Percentiles rank a stretch among this genome's conserved stretches.
Conservation (phyloP, 2,888 invertebrate species). For the Rotaria macrura region DNA sequence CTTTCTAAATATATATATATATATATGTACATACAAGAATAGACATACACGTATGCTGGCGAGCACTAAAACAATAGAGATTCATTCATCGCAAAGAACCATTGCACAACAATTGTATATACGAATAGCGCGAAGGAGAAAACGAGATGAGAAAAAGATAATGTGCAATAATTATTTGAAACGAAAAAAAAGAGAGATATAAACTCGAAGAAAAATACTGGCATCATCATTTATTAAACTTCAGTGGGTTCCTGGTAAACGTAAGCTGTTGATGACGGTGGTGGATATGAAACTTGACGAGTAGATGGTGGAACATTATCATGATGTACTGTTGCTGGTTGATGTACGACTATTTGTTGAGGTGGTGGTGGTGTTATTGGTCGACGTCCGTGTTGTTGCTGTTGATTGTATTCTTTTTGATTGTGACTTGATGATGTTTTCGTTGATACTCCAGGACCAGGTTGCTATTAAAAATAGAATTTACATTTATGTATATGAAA, state of each 20-base stretch:
- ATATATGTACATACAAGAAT: neutral
- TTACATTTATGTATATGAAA: too few species aligned
- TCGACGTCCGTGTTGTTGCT: neutral
- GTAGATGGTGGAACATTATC: neutral
- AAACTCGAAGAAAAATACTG: neutral
- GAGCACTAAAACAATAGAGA: neutral
- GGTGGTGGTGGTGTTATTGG: neutral
- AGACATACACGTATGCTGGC: neutral
- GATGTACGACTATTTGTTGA: constrained; percentile 8
- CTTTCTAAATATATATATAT: too few species aligned
- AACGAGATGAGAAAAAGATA: neutral
- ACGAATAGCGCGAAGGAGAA: neutral
- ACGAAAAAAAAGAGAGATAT: neutral
- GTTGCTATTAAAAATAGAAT: neutral
- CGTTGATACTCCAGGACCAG: neutral
- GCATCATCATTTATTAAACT: neutral
- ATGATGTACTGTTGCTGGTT: neutral
- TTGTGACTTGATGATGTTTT: neutral
- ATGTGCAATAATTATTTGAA: neutral
- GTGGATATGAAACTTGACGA: neutral
- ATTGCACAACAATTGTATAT: neutral
- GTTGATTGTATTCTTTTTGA: neutral
- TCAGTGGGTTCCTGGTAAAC: neutral
- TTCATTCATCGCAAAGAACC: neutral
- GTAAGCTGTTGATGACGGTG: neutral